Base-by-base conservation (phyloP, 1,140 invertebrate species). In the Polypedilum vanderplanki region DNA sequence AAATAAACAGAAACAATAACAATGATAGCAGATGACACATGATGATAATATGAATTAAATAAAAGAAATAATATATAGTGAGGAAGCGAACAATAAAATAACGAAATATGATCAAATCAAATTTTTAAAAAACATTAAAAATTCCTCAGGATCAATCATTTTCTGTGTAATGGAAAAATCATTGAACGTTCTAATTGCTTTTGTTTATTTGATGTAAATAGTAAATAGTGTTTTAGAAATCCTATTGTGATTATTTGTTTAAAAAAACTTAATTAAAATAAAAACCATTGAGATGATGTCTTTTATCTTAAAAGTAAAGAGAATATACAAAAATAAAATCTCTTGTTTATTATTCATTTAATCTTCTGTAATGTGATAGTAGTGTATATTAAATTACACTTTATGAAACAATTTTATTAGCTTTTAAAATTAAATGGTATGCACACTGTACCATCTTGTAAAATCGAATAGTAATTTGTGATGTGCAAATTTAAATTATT, bases 391-490 rank as follows among this genome's bases (percentile, higher is more conserved):
- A n/a, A n/a, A n/a, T n/a, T n/a, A n/a, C n/a, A n/a, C n/a, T n/a
- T n/a, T n/a, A n/a, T n/a, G n/a, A n/a, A n/a, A n/a, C n/a, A n/a
- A n/a, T n/a, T n/a, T n/a, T 17, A 67, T 70, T 20, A n/a, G 20
- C 18, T 70, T 18, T 70, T 90, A 87, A 93, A 97, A 82, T 97
- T 91, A 94, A 94, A 97, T 15, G 95, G 95, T 79, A 98, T 91
- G 80, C 93, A 96, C 75, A 97, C 87, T 76, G 94, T 89, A 3
- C 95, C 95, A 83, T 97, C 95, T 7, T 90, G 90, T 79, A 96
- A 86, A 12, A 98, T 90, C 0, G 94, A 94, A 80, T 96, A 97
- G 83, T 96, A 97, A 80, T 94, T 93, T 0, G 94, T 92, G 40
- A 97, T 88, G 80, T 90, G 90, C 0, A 98, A 79, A 78, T 89